These are phyloP conservation scores for Pterostichus niger DNA, from an alignment of 2,888 invertebrate species.

Conservation along the genomic window DNA sequence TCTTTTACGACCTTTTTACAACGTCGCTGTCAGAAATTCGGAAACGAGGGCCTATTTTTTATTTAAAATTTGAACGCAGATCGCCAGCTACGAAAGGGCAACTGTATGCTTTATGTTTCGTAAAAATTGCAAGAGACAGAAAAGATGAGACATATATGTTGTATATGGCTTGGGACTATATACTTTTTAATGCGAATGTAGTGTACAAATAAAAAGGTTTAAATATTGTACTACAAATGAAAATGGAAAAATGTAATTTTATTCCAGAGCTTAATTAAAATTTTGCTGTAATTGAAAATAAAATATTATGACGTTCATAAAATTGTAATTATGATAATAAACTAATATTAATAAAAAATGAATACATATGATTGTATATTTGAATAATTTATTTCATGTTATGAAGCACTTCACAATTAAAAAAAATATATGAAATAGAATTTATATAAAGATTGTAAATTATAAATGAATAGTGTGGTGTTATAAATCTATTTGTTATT, in stretches of 20 bases:
- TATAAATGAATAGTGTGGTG: too few species aligned
- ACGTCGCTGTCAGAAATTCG: constrained; percentile 30
- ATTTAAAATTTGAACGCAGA: constrained; percentile 58
- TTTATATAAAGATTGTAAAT: too few species aligned
- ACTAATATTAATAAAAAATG: too few species aligned
- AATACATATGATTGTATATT: too few species aligned
- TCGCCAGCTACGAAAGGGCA: constrained; percentile 53
- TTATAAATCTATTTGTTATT: too few species aligned
- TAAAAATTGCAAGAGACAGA: constrained; percentile 52
- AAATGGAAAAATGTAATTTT: not conserved
- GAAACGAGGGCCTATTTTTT: constrained; percentile 50
- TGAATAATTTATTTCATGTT: too few species aligned
- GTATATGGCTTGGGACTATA: not conserved
- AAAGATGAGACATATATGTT: constrained; percentile 29
- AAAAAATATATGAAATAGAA: too few species aligned
- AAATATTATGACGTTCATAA: not conserved
- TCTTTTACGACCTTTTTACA: constrained; percentile 51
- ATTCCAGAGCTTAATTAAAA: constrained; percentile 21
- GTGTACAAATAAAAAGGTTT: not conserved
- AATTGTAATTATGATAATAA: too few species aligned
- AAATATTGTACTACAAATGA: not conserved
- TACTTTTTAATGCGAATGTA: constrained; percentile 21
- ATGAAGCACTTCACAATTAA: too few species aligned
- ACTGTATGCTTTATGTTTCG: constrained; percentile 61
- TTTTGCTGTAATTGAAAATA: constrained; percentile 15